phyloP scores from a whole-genome alignment of 2,113 vertebrate species.

The Mola mola region DNA sequence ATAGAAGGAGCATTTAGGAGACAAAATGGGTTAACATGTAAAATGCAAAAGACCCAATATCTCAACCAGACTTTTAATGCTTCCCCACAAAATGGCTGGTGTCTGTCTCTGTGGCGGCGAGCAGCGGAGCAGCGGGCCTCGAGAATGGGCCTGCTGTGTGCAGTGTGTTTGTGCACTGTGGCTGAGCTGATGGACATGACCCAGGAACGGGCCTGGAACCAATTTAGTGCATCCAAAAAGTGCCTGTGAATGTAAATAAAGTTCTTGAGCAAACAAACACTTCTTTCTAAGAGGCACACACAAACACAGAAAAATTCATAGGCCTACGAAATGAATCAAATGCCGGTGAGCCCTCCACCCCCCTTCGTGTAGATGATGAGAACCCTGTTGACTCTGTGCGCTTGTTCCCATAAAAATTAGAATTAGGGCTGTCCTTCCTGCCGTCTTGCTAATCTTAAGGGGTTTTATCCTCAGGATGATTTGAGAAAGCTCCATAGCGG shows the following conservation, averaged over 20 bases:
- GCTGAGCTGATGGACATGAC: slow-evolving; percentile 79
- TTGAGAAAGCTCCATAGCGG: slow-evolving; percentile 56
- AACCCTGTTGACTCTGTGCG: slow-evolving; percentile 41
- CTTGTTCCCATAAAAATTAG: slow-evolving; percentile 65
- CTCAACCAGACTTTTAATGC: slow-evolving; percentile 51
- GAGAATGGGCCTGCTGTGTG: slow-evolving; percentile 74
- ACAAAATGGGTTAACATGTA: slow-evolving; percentile 47
- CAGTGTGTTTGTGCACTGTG: slow-evolving; percentile 74
- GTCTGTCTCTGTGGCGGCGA: slow-evolving; percentile 55
- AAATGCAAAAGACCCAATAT: slow-evolving; percentile 41
- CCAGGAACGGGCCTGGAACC: slow-evolving; percentile 83
- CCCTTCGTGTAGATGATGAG: slow-evolving; percentile 59
- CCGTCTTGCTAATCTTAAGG: slow-evolving; percentile 63
- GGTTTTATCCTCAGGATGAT: slow-evolving; percentile 64
- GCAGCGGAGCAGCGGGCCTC: slow-evolving; percentile 40
- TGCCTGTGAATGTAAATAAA: slow-evolving; percentile 82
- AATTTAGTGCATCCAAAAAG: slow-evolving; percentile 80
- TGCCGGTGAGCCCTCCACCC: slow-evolving; percentile 24
- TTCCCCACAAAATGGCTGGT: slow-evolving; percentile 75
- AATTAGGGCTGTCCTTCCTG: slow-evolving; percentile 67
- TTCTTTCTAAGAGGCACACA: slow-evolving; percentile 64
- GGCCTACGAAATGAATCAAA: slow-evolving; percentile 59
- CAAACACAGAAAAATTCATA: slow-evolving; percentile 66
- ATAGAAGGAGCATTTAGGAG: slow-evolving; percentile 25
- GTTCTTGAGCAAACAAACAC: slow-evolving; percentile 80